Conservation (phyloP, 2,888 invertebrate genomes). For the Cephus pygmeus region DNA sequence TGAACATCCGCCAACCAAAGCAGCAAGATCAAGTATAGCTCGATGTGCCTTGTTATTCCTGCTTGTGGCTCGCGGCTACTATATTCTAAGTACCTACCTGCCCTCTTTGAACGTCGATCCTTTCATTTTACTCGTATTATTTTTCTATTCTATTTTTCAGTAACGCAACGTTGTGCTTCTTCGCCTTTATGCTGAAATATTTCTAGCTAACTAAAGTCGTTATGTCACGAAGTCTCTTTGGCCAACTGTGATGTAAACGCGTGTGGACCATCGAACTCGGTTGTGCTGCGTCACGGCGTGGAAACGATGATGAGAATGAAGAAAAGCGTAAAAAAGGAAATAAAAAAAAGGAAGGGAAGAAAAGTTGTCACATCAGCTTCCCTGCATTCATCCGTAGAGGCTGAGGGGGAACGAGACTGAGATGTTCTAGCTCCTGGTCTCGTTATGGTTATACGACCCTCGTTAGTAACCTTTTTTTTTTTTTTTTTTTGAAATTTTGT, state of each 20-base stretch:
- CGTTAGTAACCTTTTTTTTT: too few relatives aligned
- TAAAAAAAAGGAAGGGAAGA: not conserved
- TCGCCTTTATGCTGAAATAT: not conserved
- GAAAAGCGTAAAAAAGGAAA: not conserved
- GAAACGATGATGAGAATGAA: not conserved
- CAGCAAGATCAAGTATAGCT: not conserved
- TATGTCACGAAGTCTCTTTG: too few relatives aligned
- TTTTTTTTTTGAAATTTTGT: too few relatives aligned
- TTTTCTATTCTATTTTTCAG: not conserved
- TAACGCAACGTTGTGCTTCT: not conserved
- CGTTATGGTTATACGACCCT: too few relatives aligned
- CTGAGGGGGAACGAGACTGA: too few relatives aligned
- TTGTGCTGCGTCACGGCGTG: not conserved
- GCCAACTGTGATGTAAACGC: too few relatives aligned
- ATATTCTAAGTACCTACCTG: not conserved
- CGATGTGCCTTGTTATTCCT: not conserved
- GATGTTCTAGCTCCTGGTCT: too few relatives aligned
- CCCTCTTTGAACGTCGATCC: not conserved
- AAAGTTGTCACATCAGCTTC: not conserved
- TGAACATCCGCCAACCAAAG: not conserved
- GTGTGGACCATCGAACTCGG: not conserved
- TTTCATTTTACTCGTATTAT: not conserved
- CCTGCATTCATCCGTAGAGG: not conserved
- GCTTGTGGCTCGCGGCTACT: not conserved
- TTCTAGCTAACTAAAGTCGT: not conserved